Evolutionary conservation across 2,113 vertebrate genomes (phyloP).

Genomic region (Melanerpes aurifrons): DNA sequence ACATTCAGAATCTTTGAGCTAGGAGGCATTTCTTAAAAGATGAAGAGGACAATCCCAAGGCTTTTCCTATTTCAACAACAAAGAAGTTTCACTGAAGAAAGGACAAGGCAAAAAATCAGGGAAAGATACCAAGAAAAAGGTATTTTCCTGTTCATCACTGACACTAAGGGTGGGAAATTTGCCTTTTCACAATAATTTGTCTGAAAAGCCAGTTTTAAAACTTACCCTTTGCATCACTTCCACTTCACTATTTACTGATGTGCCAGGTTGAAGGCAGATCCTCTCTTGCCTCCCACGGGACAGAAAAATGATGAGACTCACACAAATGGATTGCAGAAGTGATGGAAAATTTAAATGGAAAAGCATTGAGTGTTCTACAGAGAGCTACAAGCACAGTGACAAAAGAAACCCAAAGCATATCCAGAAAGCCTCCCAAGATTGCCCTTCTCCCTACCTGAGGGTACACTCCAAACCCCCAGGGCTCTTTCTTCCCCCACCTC

Average conservation of each 20-base stretch:
- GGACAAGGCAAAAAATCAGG: background rate
- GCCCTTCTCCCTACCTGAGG: too few species aligned
- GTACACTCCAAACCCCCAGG: too few species aligned
- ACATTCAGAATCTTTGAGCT: background rate
- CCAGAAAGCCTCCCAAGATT: too few species aligned
- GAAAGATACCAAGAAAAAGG: background rate
- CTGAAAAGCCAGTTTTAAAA: constrained; percentile 46
- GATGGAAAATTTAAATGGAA: too few species aligned
- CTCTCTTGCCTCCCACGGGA: too few species aligned
- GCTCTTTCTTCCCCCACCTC: too few species aligned
- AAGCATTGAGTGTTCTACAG: too few species aligned
- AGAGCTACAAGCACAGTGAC: too few species aligned
- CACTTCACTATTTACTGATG: background rate
- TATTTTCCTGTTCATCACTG: background rate
- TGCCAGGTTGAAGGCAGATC: too few species aligned
- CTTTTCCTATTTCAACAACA: background rate
- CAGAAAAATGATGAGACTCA: too few species aligned
- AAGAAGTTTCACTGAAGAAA: background rate
- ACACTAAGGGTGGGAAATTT: background rate
- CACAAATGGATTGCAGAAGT: too few species aligned
- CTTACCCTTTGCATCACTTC: background rate
- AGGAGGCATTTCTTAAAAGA: background rate
- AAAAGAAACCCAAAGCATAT: too few species aligned
- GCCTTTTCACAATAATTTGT: constrained; percentile 38
- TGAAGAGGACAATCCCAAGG: background rate